A percentile compares a stretch with the other conserved stretches of the same genome.
These are phyloP conservation scores for Temnothorax curvispinosus DNA, from an alignment of 1,140 invertebrate genomes.

Conservation along the genomic window DNA sequence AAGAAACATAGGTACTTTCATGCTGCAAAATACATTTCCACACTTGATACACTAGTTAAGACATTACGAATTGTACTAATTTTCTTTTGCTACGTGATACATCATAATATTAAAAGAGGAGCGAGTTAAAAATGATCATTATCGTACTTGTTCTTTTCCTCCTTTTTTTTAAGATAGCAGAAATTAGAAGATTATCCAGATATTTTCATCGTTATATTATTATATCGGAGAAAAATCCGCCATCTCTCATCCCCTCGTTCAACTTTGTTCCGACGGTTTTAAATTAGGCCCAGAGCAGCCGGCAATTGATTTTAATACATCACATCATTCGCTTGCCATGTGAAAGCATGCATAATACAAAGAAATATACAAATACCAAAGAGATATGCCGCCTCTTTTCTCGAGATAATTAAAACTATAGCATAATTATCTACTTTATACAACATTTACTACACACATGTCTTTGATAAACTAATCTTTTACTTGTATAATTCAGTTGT, in stretches of 20 bases:
- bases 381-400: slow-evolving; percentile 65
- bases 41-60: slow-evolving; percentile 17
- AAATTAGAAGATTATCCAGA: slow-evolving; percentile 33
- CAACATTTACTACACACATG: slow-evolving; percentile 78
- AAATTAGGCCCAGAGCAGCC: slow-evolving; percentile 75
- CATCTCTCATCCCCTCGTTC: background rate
- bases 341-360: slow-evolving; percentile 65
- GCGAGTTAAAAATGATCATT: slow-evolving; percentile 39
- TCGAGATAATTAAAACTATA: slow-evolving; percentile 74
- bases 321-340: slow-evolving; percentile 53
- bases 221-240: background rate
- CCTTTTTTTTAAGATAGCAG: background rate
- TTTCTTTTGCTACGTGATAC: slow-evolving; percentile 32
- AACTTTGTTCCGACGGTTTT: slow-evolving; percentile 23
- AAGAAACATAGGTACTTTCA: slow-evolving; percentile 57
- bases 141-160: slow-evolving; percentile 4
- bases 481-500: slow-evolving; percentile 78
- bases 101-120: slow-evolving; percentile 47
- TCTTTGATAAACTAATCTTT: slow-evolving; percentile 72
- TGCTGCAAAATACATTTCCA: slow-evolving; percentile 37
- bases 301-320: slow-evolving; percentile 64
- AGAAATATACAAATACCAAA: slow-evolving; percentile 73
- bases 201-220: slow-evolving; percentile 17
- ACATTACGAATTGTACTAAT: slow-evolving; percentile 42
- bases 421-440: slow-evolving; percentile 77